Evolutionary conservation across 2,113 vertebrate genomes (phyloP), one percentile per base, ranked within the genome.

Genomic region (Dromiciops gliroides): DNA sequence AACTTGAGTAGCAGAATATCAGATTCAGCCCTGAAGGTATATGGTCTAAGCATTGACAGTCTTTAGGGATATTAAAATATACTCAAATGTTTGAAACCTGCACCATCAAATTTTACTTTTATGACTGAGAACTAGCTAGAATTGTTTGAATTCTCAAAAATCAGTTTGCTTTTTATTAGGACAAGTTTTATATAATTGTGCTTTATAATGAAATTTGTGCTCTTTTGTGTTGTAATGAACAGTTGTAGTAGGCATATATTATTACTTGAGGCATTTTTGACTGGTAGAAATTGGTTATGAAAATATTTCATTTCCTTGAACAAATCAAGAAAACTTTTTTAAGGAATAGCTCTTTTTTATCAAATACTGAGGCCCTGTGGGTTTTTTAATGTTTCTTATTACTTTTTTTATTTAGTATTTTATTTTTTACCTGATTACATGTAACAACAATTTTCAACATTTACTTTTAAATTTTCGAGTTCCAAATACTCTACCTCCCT

Each of bases 181-280:
- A 90, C n/a, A 93, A 67, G 95, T 94, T 94, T 95, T 94, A 92
- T 91, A 2, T 24, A 94, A 44, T 14, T 94, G 22, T 28, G 2
- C 52, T 96, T 96, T 90, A 89, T 93, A 94, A 92, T 97, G 26
- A 51, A 83, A 94, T 93, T 95, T 95, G 48, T 96, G 89, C 0
- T 91, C 24, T 90, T 89, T 67, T 83, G 19, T 83, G 23, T 23
- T 44, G 3, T 83, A 44, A 83, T 44, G n/a, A n/a, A 83, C 22
- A 83, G 23, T 12, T 37, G 31, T 60, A 75, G 22, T n/a, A n/a
- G n/a, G n/a, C n/a, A 67, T 1, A 1, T 67, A 12, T 67, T 75
- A n/a, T 75, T n/a, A 37, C 53, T 56, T 28, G 11, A 22, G 14
- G 3, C 92, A 23, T 92, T 95, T 37, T 88, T 91, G 50, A 4